Conservation (phyloP, 2,888 invertebrate species). For the Suillia variegata region DNA sequence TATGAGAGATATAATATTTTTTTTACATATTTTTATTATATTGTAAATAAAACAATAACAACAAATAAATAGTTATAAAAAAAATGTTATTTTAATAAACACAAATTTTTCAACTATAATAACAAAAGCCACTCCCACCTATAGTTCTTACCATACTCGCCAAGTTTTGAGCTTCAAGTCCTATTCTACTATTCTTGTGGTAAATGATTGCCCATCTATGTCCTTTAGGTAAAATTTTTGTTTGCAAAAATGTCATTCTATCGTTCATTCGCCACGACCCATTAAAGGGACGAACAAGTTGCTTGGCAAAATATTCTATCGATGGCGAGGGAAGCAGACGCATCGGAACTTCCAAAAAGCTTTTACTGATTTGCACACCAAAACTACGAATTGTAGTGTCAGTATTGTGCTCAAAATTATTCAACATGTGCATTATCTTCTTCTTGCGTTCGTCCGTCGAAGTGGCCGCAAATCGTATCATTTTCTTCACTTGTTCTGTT, state of each 20-base stretch:
- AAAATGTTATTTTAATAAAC: neutral
- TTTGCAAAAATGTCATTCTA: conserved; percentile 29
- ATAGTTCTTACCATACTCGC: conserved; percentile 27
- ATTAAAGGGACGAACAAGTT: conserved; percentile 27
- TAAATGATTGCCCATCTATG: conserved; percentile 51
- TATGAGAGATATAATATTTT: too few relatives aligned
- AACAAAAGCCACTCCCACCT: neutral
- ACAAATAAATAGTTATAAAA: too few relatives aligned
- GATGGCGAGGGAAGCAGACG: conserved; percentile 79
- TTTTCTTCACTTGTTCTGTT: conserved; percentile 79
- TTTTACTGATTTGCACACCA: conserved; percentile 74
- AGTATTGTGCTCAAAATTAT: conserved; percentile 44
- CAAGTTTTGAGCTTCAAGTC: too few relatives aligned
- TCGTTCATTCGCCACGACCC: conserved; percentile 49
- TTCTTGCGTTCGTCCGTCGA: conserved; percentile 75
- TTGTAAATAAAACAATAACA: too few relatives aligned
- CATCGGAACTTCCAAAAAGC: conserved; percentile 79
- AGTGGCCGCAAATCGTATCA: conserved; percentile 88
- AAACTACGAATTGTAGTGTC: conserved; percentile 74
- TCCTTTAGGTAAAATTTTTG: conserved; percentile 13
- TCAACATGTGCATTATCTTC: conserved; percentile 72
- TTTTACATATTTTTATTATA: too few relatives aligned
- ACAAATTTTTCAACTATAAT: neutral
- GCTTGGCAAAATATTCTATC: conserved; percentile 65
- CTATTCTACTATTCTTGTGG: conserved; percentile 20